These are phyloP conservation scores for Zosterops hypoxanthus DNA, from an alignment of 2,113 vertebrate species.

Conservation along the genomic window DNA sequence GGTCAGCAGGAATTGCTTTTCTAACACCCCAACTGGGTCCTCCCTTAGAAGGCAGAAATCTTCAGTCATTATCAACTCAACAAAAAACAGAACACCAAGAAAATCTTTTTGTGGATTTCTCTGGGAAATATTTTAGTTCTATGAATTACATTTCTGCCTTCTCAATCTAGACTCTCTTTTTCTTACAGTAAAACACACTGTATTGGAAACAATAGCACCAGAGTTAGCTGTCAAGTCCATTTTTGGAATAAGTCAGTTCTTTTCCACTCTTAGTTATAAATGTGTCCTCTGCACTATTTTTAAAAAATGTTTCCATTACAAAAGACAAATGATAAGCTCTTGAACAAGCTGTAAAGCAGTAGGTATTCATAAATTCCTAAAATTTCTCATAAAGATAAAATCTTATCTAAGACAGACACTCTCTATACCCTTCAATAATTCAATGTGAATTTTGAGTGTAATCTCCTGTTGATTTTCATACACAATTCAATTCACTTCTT, in stretches of 20 bases:
- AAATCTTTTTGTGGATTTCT: background rate
- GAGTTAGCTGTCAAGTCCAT: background rate
- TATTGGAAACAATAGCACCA: background rate
- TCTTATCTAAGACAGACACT: background rate
- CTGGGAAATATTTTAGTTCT: background rate
- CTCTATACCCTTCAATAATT: background rate
- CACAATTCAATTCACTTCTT: background rate
- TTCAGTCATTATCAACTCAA: background rate
- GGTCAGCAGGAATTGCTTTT: background rate
- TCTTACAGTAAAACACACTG: background rate
- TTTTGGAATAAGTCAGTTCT: background rate
- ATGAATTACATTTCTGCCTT: background rate
- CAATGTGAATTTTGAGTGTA: background rate
- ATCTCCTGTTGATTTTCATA: background rate
- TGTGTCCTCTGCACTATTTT: background rate
- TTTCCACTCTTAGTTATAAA: background rate
- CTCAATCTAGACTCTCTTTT: background rate
- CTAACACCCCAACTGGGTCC: background rate
- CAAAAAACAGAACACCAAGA: background rate
- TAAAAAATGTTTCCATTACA: background rate
- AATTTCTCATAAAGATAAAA: background rate
- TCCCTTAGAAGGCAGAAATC: background rate
- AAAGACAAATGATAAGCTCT: background rate
- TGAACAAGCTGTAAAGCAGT: background rate
- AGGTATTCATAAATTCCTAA: background rate